Evolutionary conservation across 1,140 invertebrate species (phyloP).

Genomic region (Lethrus apterus): DNA sequence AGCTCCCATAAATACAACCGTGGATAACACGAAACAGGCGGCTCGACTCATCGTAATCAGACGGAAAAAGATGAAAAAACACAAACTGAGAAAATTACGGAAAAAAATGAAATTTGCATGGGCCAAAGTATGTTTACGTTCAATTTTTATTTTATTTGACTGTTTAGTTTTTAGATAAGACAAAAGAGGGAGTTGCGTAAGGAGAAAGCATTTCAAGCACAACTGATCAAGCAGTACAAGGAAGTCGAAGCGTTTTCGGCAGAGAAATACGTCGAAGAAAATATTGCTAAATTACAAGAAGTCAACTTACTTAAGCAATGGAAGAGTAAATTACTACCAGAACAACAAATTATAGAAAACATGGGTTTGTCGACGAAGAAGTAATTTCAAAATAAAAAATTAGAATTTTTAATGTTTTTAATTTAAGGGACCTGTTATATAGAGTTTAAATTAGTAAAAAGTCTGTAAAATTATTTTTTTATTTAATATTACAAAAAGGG

Average conservation of each 20-base stretch:
- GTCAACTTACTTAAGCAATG: background rate
- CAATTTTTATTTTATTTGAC: conserved; percentile 12
- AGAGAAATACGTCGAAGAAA: conserved; percentile 54
- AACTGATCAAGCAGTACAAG: conserved; percentile 59
- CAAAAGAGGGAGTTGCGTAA: conserved; percentile 60
- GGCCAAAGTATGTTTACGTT: conserved; percentile 49
- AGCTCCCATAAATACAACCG: background rate
- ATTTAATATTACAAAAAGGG: too few relatives aligned
- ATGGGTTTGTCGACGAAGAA: conserved; percentile 5
- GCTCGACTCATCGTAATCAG: conserved; percentile 68
- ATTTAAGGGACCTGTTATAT: too few relatives aligned
- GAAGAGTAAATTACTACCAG: background rate
- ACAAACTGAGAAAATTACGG: conserved; percentile 70
- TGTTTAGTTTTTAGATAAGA: conserved; percentile 46
- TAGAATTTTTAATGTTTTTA: too few relatives aligned
- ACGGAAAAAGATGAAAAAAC: conserved; percentile 77
- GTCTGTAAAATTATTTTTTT: too few relatives aligned
- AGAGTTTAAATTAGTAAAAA: too few relatives aligned
- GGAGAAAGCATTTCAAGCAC: conserved; percentile 68
- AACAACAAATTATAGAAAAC: background rate
- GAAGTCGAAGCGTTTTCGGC: conserved; percentile 68
- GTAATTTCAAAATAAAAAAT: too few relatives aligned
- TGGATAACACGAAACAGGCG: conserved; percentile 51
- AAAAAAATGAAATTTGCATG: conserved; percentile 69
- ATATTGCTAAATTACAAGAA: background rate